Percentiles rank a stretch among this genome's conserved stretches.
Conservation (phyloP, 2,888 invertebrate genomes). For the Lycophotia porphyrea region DNA sequence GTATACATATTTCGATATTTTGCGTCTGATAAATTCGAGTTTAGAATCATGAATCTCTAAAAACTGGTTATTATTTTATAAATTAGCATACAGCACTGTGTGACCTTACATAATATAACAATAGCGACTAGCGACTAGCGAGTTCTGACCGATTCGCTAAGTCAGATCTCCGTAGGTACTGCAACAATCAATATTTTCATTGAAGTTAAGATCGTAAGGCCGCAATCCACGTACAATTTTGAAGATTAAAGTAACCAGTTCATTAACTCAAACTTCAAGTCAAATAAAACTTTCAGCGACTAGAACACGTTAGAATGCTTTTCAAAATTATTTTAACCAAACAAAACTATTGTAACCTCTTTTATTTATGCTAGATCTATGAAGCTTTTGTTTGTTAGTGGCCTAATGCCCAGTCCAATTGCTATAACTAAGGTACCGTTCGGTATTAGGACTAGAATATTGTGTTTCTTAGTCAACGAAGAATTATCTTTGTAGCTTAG, state of each 20-base stretch:
- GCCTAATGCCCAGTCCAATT: not conserved
- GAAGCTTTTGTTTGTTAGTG: conserved; percentile 6
- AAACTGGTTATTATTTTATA: not conserved
- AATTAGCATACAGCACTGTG: not conserved
- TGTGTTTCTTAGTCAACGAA: not conserved
- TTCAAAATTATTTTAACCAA: conserved; percentile 6
- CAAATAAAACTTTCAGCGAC: not conserved
- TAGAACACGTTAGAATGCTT: not conserved
- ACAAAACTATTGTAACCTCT: no score
- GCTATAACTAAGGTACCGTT: not conserved
- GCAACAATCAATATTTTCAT: not conserved
- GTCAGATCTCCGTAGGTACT: not conserved
- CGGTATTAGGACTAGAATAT: not conserved
- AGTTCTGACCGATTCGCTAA: not conserved
- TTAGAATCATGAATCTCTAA: not conserved
- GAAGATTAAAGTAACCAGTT: not conserved
- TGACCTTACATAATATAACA: not conserved
- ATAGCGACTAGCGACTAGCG: not conserved
- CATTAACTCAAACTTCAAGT: conserved; percentile 7
- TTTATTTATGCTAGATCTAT: not conserved
- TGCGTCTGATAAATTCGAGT: not conserved
- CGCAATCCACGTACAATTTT: not conserved
- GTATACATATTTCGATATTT: not conserved
- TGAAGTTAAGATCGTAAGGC: not conserved
- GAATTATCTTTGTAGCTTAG: not conserved